phyloP scores from a whole-genome alignment of 30 jellyfish, hydroid and myxozoan species.

The Turritopsis rubra region DNA sequence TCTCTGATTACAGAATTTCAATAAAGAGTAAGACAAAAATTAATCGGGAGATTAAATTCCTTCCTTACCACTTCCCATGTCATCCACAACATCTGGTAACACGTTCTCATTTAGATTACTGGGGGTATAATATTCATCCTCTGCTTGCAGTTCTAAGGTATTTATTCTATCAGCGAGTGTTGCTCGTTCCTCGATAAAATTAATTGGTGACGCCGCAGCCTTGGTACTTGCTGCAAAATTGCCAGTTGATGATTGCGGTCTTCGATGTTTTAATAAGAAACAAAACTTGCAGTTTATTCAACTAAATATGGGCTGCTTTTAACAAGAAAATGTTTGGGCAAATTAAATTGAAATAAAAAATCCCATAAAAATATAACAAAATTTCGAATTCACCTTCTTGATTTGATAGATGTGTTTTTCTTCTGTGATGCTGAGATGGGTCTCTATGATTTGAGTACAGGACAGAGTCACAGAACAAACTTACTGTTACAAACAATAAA shows the following conservation, averaged over 20 bases:
- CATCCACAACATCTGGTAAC: constrained; percentile 72
- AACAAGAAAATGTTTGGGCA: background rate
- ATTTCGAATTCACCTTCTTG: background rate
- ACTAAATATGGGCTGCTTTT: too few relatives aligned
- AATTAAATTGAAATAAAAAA: too few relatives aligned
- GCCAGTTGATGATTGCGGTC: constrained; percentile 1
- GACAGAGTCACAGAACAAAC: too few relatives aligned
- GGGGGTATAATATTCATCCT: constrained; percentile 73
- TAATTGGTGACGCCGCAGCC: background rate
- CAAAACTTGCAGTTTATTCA: background rate
- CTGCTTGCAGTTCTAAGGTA: constrained; percentile 65
- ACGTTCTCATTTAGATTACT: constrained; percentile 51
- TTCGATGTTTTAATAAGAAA: background rate
- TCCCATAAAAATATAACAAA: background rate
- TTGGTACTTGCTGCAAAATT: background rate
- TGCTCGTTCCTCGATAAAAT: constrained; percentile 48
- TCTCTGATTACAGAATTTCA: too few relatives aligned
- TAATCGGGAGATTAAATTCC: too few relatives aligned
- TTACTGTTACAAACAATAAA: too few relatives aligned
- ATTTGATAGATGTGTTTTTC: background rate
- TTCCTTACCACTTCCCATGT: constrained; percentile 65
- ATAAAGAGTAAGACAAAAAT: too few relatives aligned
- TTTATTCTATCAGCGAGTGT: constrained; percentile 63
- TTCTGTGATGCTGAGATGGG: background rate
- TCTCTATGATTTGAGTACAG: too few relatives aligned